Base-by-base conservation (phyloP, 2,113 vertebrate species). In the Morone chrysops region DNA sequence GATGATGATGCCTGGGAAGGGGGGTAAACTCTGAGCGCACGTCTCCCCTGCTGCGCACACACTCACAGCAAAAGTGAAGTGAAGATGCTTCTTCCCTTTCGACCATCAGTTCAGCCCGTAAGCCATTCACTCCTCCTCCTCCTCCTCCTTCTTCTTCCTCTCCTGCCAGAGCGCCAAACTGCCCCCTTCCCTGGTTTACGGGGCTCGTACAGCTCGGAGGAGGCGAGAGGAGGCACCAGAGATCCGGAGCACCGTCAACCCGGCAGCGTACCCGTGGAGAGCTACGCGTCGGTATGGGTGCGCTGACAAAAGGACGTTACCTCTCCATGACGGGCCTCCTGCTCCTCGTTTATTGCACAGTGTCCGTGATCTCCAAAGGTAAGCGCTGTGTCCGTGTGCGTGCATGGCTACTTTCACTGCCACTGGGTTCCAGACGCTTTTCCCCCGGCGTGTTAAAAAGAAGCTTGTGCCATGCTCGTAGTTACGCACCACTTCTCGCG, bases 361-460 rank as follows among this genome's bases (percentile, higher is more conserved):
- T 78, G 4, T 70, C 79, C 10, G 90, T 84, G 7, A 31, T 88
- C 84, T 86, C 86, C 73, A 95, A 93, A 95, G 95, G 95, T 96
- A 94, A 87, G 94, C 70, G 54, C 61, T 38, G 41, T n/a, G 8
- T 45, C 47, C n/a, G 45, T 8, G 31, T 38, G 68, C 47, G 25
- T 69, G 65, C 72, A 12, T 43, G 38, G 8, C 16, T 54, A 70
- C 63, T 68, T 71, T 54, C 18, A 22, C 18, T 70, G n/a, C 20
- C 38, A 50, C 17, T 38, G 9, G 25, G 4, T 56, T 54, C 61
- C 9, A 13, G 36, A 71, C 38, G 70, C 57, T 61, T 61, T 56
- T 18, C 17, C 8, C 22, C 50, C 36, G 9, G 56, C 10, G 38
- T 47, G 16, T 31, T 60, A 13, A 17, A 25, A 53, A 43, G 1